Conservation (phyloP, 2,888 invertebrate genomes). For the Metopia argyrocephala region DNA sequence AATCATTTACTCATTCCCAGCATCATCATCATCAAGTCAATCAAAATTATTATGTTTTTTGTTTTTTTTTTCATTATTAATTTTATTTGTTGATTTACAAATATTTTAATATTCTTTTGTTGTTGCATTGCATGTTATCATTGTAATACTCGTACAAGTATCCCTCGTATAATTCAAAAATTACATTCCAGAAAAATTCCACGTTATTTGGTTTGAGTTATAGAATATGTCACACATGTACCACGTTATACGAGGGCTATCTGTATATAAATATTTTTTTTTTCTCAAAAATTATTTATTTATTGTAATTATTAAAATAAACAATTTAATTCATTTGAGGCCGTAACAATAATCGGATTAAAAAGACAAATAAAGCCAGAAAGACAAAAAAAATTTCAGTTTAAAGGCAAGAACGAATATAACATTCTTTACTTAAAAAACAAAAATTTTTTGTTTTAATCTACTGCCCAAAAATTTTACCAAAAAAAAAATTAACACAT, state of each 20-base stretch:
- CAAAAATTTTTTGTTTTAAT: too few relatives aligned
- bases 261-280: constrained; percentile 14
- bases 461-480: too few relatives aligned
- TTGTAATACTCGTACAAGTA: constrained; percentile 9
- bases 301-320: constrained; percentile 54
- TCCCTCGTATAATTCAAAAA: constrained; percentile 12
- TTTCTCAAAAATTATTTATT: too few relatives aligned
- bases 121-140: constrained; percentile 14
- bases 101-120: constrained; percentile 2
- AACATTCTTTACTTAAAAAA: too few relatives aligned
- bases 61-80: constrained; percentile 23
- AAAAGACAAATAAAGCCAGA: constrained; percentile 40
- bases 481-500: too few relatives aligned
- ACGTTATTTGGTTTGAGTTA: too few relatives aligned
- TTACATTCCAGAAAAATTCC: too few relatives aligned
- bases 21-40: constrained; percentile 50
- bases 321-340: constrained; percentile 62
- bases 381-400: too few relatives aligned
- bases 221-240: constrained; percentile 57
- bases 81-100: constrained; percentile 31
- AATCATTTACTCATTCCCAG: constrained; percentile 2
- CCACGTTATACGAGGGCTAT: constrained; percentile 53
- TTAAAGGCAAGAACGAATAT: too few relatives aligned
- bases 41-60: constrained; percentile 58
- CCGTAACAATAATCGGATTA: constrained; percentile 58